Base-by-base conservation (phyloP, 2,888 invertebrate genomes). In the Bellardia pandia region DNA sequence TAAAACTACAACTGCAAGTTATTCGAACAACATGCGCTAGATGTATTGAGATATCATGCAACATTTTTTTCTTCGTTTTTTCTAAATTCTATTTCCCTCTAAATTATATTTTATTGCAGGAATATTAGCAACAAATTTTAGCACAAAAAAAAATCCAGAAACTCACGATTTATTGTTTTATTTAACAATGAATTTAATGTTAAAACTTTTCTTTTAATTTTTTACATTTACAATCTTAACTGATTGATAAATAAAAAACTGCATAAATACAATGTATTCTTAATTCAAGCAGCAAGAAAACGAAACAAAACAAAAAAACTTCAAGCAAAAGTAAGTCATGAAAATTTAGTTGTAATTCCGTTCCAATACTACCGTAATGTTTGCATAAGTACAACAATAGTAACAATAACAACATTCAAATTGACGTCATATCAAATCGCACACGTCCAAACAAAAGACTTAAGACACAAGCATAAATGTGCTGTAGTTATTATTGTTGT, bases 21-120 rank as follows among this genome's bases (percentile, higher is more conserved):
- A 7, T 37, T 60, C 30, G 45, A 83, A 72, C 60, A 69, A 37
- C 77, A 53, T 66, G 45, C 16, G 30, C 53, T 45, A 33, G 58
- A 68, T 48, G 40, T 56, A 81, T 81, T 74, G 33, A 85, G 79
- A 78, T 87, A 81, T 74, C 68, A 87, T 76, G 71, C 84, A 79
- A 83, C 37, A 42, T 56, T 23, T 23, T 14, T 53, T n/a, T 16
- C 48, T 75, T 68, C 13, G 40, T 78, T 33, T 11, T 2, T 45
- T 2, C 13, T 13, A 45, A 66, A 62, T 78, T 64, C 30, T 75
- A 71, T 83, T 80, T 68, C 60, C 82, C 68, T 82, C 60, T 75
- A 9, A 13, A 23, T 40, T 30, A n/a, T 23, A 42, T 56, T 80
- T 72, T 56, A 14, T 30, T 42, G 40, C 16, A 37, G 23, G 37